phyloP scores from a whole-genome alignment of 2,888 invertebrate species.

The Nemotelus pantherinus region DNA sequence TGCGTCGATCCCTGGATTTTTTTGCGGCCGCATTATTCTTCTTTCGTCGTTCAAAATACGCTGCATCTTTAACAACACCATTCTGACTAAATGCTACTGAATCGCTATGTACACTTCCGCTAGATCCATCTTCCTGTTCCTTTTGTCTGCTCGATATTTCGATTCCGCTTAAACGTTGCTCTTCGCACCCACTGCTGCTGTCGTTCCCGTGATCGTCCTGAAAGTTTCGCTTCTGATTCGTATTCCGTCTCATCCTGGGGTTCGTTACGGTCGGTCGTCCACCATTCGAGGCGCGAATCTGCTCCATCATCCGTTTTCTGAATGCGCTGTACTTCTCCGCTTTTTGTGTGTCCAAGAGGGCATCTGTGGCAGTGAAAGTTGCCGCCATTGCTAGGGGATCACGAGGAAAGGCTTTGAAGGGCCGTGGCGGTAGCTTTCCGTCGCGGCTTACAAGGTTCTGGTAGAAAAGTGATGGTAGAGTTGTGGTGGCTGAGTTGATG shows the following conservation, averaged over 20 bases:
- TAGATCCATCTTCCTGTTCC: not conserved
- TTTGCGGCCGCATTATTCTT: conserved; percentile 97
- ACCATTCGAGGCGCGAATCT: conserved; percentile 72
- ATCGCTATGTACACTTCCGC: not conserved
- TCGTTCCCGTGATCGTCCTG: conserved; percentile 52
- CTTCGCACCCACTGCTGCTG: conserved; percentile 59
- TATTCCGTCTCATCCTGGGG: conserved; percentile 75
- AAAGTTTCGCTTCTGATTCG: conserved; percentile 52
- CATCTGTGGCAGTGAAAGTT: conserved; percentile 67
- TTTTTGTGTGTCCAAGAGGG: conserved; percentile 66
- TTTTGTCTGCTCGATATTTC: conserved; percentile 61
- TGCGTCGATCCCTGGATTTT: conserved; percentile 87
- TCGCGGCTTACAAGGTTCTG: conserved; percentile 56
- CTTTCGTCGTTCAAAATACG: conserved; percentile 86
- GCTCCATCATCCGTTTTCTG: conserved; percentile 72
- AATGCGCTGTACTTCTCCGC: conserved; percentile 74
- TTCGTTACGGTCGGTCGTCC: conserved; percentile 70
- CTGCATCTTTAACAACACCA: conserved; percentile 73
- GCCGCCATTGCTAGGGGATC: conserved; percentile 72
- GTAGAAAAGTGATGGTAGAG: conserved; percentile 49
- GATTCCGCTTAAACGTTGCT: conserved; percentile 54
- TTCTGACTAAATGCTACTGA: conserved; percentile 52
- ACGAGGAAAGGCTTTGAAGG: conserved; percentile 78
- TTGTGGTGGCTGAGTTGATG: not conserved
- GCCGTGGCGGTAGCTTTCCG: conserved; percentile 67